These are phyloP conservation scores for Poecilobothrus nobilitatus DNA, from an alignment of 2,888 invertebrate genomes.

Conservation along the genomic window DNA sequence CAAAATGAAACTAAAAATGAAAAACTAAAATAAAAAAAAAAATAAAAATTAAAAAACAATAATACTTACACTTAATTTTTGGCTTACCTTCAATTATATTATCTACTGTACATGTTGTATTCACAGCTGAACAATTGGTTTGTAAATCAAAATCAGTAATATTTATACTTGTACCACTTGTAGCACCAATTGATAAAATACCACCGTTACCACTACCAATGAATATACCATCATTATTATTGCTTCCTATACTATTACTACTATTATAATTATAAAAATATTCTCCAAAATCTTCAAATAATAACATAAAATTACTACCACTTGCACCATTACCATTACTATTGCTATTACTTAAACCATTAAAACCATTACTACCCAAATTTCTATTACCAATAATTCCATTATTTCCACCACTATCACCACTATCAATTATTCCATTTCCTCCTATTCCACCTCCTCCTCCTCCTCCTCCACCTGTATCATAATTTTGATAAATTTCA, in stretches of 20 bases:
- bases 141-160: conserved; percentile 38
- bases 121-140: conserved; percentile 37
- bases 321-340: conserved; percentile 25
- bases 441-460: too few relatives aligned
- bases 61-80: too few relatives aligned
- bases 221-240: conserved; percentile 12
- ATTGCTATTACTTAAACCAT: conserved; percentile 7
- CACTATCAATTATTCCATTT: conserved; percentile 16
- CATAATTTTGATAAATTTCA: conserved; percentile 28
- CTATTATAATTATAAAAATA: conserved; percentile 55
- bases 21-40: too few relatives aligned
- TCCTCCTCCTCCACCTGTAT: conserved; percentile 16
- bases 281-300: conserved; percentile 70
- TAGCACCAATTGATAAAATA: conserved; percentile 35
- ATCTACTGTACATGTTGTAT: conserved; percentile 36
- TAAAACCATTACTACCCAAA: conserved; percentile 15
- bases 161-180: conserved; percentile 32
- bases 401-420: conserved; percentile 14
- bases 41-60: too few relatives aligned
- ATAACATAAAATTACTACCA: conserved; percentile 50
- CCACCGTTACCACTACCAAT: conserved; percentile 1
- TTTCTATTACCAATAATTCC: conserved; percentile 8
- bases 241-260: conserved; percentile 32
- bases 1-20: too few relatives aligned
- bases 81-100: conserved; percentile 35